Conservation (phyloP, 2,888 invertebrate genomes). For the Catocala nupta region DNA sequence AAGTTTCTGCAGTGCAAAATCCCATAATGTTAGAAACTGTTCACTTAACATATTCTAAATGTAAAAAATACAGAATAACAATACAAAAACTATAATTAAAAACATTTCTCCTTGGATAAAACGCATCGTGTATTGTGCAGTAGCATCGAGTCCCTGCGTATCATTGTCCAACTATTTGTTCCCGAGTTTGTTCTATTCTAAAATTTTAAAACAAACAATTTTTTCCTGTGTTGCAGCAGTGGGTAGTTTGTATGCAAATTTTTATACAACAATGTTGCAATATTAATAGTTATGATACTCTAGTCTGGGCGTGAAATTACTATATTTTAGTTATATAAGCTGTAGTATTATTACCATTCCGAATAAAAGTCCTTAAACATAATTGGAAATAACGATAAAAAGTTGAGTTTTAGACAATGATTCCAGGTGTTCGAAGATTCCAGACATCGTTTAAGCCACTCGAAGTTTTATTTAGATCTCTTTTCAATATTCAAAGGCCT, state of each 20-base stretch:
- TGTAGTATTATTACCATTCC: neutral
- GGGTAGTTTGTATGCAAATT: constrained; percentile 40
- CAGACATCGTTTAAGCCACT: constrained; percentile 7
- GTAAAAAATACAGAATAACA: neutral
- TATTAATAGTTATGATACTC: constrained; percentile 18
- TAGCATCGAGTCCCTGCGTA: constrained; percentile 31
- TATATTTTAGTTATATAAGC: too few relatives aligned
- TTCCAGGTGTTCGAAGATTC: constrained; percentile 6
- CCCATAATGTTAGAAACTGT: too few relatives aligned
- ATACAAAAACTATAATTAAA: constrained; percentile 5
- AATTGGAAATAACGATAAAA: constrained; percentile 1
- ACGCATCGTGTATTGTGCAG: constrained; percentile 28
- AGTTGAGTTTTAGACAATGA: constrained; percentile 12
- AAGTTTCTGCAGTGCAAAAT: too few relatives aligned
- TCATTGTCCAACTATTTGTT: constrained; percentile 38
- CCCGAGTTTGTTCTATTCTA: constrained; percentile 43
- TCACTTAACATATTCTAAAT: neutral
- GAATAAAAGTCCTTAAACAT: constrained; percentile 3
- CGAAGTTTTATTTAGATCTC: constrained; percentile 22
- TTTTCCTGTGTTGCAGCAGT: constrained; percentile 22
- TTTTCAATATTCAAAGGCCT: constrained; percentile 31
- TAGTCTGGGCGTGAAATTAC: neutral
- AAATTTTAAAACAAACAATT: constrained; percentile 35
- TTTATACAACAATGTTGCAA: constrained; percentile 35
- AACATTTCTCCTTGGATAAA: constrained; percentile 41